Base-by-base conservation (phyloP, 1,140 invertebrate genomes). In the Microplitis demolitor region DNA sequence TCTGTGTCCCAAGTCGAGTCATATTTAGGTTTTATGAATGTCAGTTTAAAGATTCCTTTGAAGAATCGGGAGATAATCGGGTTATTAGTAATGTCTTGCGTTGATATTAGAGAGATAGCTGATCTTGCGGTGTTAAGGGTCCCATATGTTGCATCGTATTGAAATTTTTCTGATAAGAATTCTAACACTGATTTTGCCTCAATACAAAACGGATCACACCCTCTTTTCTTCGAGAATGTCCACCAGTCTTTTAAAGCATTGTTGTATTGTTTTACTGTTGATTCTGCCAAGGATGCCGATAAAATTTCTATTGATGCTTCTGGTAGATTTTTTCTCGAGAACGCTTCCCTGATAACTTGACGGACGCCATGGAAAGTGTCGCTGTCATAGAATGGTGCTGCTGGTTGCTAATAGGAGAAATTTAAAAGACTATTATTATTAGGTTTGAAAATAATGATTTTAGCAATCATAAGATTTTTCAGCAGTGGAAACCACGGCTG, bases 251-350 rank as follows among this genome's bases (percentile, higher is more conserved):
- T 64, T 4, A 64, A 37, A 39, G 62, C n/a, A n/a, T 35, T 5
- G 8, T 35, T 6, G 13, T 64, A 37, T 13, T 64, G 62, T 24
- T 64, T 45, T 11, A 78, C 53, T 2, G 81, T 83, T 24, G 68
- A 74, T 4, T 78, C 60, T 0, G 79, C 73, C 3, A 82, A 35
- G 8, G 82, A 83, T 0, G 76, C 72, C 51, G 80, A 9, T 64
- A 79, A 74, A 4, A 82, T 61, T 3, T 78, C 71, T 2, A 78
- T 24, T 11, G 74, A 54, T 53, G 66, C 66, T 63, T 70, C 61
- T 33, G 62, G 39, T 8, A 71, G n/a, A 39, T 54, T 24, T 35
- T 71, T 35, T 34, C 56, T 73, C 33, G 58, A 39, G 51, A 72
- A 75, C 14, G 71, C 71, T 67, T 74, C 33, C 58, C 75, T 33